A percentile compares a stretch with the other conserved stretches of the same genome.
These are phyloP conservation scores for Alethe diademata DNA, from an alignment of 2,113 vertebrate genomes.

Conservation along the genomic window DNA sequence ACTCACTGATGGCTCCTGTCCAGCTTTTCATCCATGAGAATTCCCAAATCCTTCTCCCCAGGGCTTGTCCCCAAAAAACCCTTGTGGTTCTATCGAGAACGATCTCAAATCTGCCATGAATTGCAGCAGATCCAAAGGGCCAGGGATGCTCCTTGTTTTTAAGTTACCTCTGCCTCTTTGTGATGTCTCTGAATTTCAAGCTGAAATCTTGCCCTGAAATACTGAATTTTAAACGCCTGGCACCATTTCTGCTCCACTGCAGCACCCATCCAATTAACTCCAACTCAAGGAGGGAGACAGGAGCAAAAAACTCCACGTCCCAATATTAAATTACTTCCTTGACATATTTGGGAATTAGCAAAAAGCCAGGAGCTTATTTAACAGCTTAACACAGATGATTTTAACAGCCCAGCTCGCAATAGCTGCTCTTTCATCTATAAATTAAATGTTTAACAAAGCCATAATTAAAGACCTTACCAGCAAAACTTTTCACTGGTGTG, in stretches of 20 bases:
- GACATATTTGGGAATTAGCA: constrained; percentile 40
- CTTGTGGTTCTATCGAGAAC: rapidly evolving
- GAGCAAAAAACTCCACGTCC: background rate
- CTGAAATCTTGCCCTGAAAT: background rate
- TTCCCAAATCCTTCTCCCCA: background rate
- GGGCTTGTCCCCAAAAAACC: background rate
- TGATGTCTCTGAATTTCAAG: background rate
- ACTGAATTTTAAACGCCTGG: background rate
- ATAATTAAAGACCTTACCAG: constrained; percentile 61
- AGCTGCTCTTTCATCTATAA: constrained; percentile 62
- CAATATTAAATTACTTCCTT: constrained; percentile 2
- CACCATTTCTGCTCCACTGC: constrained; percentile 31
- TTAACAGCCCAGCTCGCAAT: constrained; percentile 25
- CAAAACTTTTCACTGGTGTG: constrained; percentile 38
- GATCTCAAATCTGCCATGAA: background rate
- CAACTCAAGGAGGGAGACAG: background rate
- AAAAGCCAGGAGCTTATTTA: constrained; percentile 9
- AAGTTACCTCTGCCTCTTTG: background rate
- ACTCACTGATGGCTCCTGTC: background rate
- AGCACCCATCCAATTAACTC: constrained; percentile 35
- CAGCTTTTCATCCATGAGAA: background rate
- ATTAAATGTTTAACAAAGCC: constrained; percentile 60
- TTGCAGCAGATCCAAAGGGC: background rate
- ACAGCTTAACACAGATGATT: constrained; percentile 20
- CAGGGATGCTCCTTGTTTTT: background rate